These are phyloP conservation scores for Phoronis australis DNA, from an alignment of 2,888 invertebrate genomes.

Conservation along the genomic window DNA sequence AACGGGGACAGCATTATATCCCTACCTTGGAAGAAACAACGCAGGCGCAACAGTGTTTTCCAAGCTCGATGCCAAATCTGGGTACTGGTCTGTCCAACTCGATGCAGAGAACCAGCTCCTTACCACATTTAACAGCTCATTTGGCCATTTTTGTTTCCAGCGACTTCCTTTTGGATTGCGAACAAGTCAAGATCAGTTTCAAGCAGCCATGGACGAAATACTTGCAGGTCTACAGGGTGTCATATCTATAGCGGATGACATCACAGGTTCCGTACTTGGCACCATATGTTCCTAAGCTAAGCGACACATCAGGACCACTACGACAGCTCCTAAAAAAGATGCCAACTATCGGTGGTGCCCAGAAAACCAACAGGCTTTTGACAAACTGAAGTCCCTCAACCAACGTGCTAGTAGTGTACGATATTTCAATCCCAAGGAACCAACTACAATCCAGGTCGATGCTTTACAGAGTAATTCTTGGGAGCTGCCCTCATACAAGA, in stretches of 20 bases:
- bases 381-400: conserved; percentile 4
- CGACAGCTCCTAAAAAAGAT: conserved; percentile 5
- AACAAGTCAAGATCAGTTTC: too few relatives aligned
- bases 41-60: too few relatives aligned
- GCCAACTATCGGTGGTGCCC: conserved; percentile 9
- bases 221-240: too few relatives aligned
- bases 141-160: too few relatives aligned
- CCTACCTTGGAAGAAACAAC: too few relatives aligned
- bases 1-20: too few relatives aligned
- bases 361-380: conserved; percentile 7
- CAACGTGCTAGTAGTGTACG: conserved; percentile 1
- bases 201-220: too few relatives aligned
- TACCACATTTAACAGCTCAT: too few relatives aligned
- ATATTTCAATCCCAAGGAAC: conserved; percentile 6
- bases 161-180: too few relatives aligned
- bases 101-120: too few relatives aligned
- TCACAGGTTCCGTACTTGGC: conserved; percentile 10
- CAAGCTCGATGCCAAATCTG: too few relatives aligned
- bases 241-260: conserved; percentile 9
- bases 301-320: conserved; percentile 6
- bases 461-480: conserved; percentile 8
- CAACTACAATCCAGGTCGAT: conserved; percentile 6
- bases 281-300: conserved; percentile 9
- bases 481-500: conserved; percentile 23
- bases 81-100: too few relatives aligned